These are phyloP conservation scores for Sericinus montela DNA, from an alignment of 2,888 invertebrate genomes.

Conservation along the genomic window DNA sequence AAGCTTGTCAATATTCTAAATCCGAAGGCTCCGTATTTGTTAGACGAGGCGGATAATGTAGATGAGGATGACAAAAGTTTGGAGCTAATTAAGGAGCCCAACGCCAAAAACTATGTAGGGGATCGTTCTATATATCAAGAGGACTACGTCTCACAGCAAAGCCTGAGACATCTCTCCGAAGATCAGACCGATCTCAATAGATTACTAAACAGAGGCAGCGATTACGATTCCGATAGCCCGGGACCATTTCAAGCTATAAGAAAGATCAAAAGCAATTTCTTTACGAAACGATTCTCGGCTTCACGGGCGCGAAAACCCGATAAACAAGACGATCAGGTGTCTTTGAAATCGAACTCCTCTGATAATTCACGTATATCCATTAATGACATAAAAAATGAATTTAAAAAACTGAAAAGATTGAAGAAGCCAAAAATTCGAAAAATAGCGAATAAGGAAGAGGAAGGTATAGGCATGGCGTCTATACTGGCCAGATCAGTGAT, in stretches of 20 bases:
- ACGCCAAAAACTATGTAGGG: conserved; percentile 52
- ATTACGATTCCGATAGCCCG: conserved; percentile 60
- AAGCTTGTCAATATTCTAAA: conserved; percentile 58
- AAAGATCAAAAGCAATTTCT: conserved; percentile 80
- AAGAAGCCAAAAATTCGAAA: conserved; percentile 62
- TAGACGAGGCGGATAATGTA: conserved; percentile 55
- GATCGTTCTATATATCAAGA: conserved; percentile 61
- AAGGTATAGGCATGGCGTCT: conserved; percentile 82
- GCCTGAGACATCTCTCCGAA: conserved; percentile 59
- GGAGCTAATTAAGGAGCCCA: conserved; percentile 45
- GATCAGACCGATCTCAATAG: conserved; percentile 64
- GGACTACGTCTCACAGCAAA: conserved; percentile 52
- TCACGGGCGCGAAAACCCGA: conserved; percentile 78
- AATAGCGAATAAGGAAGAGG: conserved; percentile 56
- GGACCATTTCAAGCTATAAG: conserved; percentile 77
- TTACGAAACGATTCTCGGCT: conserved; percentile 81
- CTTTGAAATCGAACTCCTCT: conserved; percentile 72
- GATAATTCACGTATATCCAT: conserved; percentile 68
- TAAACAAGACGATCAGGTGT: conserved; percentile 72
- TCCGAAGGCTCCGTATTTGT: conserved; percentile 54
- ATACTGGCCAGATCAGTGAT: conserved; percentile 82
- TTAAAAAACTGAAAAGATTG: conserved; percentile 61
- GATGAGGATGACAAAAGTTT: conserved; percentile 62
- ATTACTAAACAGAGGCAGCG: conserved; percentile 77
- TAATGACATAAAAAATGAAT: conserved; percentile 59